A percentile compares a stretch with the other conserved stretches of the same genome.
Evolutionary conservation across 2,797 vertebrate species (phyloP).

Genomic region (Chaenodraco wilsoni): DNA sequence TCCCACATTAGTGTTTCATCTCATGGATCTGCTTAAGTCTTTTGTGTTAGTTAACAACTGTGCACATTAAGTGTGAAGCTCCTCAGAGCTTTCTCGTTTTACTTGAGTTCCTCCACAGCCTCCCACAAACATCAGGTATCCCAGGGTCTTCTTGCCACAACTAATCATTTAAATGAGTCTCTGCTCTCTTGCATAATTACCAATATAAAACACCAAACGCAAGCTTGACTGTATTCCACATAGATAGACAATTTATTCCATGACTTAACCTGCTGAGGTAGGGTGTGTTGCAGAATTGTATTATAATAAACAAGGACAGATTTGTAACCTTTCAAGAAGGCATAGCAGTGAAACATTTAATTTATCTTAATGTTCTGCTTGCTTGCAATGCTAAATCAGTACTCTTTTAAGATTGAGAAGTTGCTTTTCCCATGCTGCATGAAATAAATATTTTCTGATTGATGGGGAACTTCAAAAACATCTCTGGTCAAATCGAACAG

Average conservation of each 20-base stretch:
- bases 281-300: conserved; percentile 14
- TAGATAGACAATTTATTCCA: conserved; percentile 41
- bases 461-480: not conserved
- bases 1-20: conserved; percentile 37
- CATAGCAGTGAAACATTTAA: conserved; percentile 13
- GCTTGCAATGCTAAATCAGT: not conserved
- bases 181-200: conserved; percentile 28
- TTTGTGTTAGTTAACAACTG: conserved; percentile 14
- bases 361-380: conserved; percentile 10
- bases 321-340: conserved; percentile 20
- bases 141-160: conserved; percentile 34
- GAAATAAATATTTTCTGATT: conserved; percentile 11
- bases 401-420: not conserved
- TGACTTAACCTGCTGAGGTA: conserved; percentile 28
- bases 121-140: conserved; percentile 28
- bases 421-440: not conserved
- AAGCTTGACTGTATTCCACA: conserved; percentile 28
- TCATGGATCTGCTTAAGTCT: conserved; percentile 22
- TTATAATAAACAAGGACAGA: conserved; percentile 33
- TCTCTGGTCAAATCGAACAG: conserved; percentile 1
- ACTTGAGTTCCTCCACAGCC: conserved; percentile 16
- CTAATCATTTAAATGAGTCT: conserved; percentile 50
- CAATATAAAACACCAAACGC: conserved; percentile 28
- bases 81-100: conserved; percentile 21
- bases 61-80: conserved; percentile 15